Base-by-base conservation (phyloP, 2,797 vertebrate genomes). In the Catostomus latipinnis region DNA sequence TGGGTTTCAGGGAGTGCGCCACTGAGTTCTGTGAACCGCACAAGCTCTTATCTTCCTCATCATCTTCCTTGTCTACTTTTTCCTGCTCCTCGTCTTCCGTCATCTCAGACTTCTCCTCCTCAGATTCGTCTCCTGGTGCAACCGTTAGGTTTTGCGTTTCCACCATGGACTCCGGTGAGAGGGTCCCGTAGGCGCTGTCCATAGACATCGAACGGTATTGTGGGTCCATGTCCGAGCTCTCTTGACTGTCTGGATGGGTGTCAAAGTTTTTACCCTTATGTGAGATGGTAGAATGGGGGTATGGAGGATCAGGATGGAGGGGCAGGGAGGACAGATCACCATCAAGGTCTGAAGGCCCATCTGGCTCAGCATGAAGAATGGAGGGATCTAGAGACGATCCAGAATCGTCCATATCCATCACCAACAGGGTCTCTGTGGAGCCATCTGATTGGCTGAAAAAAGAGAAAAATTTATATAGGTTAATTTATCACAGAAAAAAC, bases 161-260 rank as follows among this genome's bases (percentile, higher is more conserved):
- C 18, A 90, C 85, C 56, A 95, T 83, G 3, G 96, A 96, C 63
- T 93, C 84, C 0, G 96, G 96, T 0, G 97, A 98, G 5, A 99
- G 94, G 0, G 97, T 98, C 71, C 97, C 96, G 0, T 98, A 99
- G 82, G 97, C 98, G 0, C 97, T 99, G 91, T 99, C 98, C 80
- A 97, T 94, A 78, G 97, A 98, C 2, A 94, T 93, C 0, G 97
- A 98, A 72, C 95, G 93, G 82, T 90, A 22, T 88, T 83, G 81
- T 0, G 90, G 78, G 74, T 93, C 91, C 78, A 90, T 81, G 63
- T 89, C 88, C 1, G 81, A 81, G 0, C 49, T 16, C 0, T 82
- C 87, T 9, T 69, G 67, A 14, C 49, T 5, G 14, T 70, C 68
- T 6, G 54, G 69, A 58, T 81, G 86, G 22, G 85, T 6, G 4